phyloP scores from a whole-genome alignment of 1,140 invertebrate species.

The Pachypeltis micranthus region DNA sequence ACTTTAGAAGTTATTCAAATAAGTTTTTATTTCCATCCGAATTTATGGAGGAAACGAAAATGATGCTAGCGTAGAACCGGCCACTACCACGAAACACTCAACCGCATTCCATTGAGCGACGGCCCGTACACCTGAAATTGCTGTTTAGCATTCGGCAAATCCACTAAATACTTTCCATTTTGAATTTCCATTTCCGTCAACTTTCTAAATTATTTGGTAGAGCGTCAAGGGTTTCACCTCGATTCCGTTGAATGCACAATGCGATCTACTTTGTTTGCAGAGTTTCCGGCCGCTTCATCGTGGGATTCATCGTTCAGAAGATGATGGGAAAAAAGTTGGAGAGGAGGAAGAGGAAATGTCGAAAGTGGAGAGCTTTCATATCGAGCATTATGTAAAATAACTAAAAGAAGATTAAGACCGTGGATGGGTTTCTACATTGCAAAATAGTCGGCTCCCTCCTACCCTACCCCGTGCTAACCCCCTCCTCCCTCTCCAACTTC shows the following conservation, averaged over 20 bases:
- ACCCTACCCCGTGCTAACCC: too few species aligned
- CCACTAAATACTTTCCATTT: neutral
- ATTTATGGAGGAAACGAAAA: too few species aligned
- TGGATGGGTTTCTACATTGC: slow-evolving; percentile 7
- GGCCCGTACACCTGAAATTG: neutral
- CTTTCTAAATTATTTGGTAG: neutral
- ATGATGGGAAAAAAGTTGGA: neutral
- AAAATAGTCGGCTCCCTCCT: too few species aligned
- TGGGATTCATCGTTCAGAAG: neutral
- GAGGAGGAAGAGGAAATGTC: neutral
- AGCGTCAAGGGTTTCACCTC: neutral
- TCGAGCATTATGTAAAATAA: slow-evolving; percentile 10
- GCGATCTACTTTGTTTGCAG: slow-evolving; percentile 1
- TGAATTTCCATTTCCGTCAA: too few species aligned
- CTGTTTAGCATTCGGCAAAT: neutral
- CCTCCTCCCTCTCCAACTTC: too few species aligned
- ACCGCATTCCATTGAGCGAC: neutral
- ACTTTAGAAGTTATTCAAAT: too few species aligned
- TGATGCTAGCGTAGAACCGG: neutral
- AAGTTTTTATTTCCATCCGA: too few species aligned
- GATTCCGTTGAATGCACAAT: neutral
- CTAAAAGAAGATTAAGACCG: slow-evolving; percentile 8
- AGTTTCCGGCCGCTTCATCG: neutral
- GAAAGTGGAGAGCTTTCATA: neutral
- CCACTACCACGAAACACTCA: neutral